Conservation (phyloP, 2,888 invertebrate genomes). For the Acleris holmiana region DNA sequence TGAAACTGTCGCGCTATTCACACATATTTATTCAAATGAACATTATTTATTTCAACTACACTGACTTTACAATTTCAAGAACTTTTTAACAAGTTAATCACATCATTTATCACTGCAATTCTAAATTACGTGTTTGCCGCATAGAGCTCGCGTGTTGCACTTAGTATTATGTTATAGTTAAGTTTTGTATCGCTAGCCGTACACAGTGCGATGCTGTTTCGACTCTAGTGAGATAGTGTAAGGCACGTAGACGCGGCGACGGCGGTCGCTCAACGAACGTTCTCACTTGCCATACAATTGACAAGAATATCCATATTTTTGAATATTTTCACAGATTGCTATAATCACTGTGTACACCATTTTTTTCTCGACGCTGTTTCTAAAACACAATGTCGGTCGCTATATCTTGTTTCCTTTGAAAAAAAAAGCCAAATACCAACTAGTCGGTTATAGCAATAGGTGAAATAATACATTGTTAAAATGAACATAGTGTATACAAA, state of each 20-base stretch:
- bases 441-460: conserved; percentile 37
- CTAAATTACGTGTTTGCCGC: not conserved
- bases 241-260: conserved; percentile 29
- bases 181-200: conserved; percentile 44
- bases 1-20: too few species aligned
- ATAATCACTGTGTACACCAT: conserved; percentile 27
- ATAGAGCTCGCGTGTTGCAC: conserved; percentile 4
- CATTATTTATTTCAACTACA: too few species aligned
- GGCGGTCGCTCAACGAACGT: not conserved
- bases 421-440: conserved; percentile 34
- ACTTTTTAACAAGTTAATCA: too few species aligned
- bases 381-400: conserved; percentile 12
- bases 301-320: conserved; percentile 27
- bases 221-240: conserved; percentile 59
- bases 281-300: conserved; percentile 15
- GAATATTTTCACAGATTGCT: conserved; percentile 34
- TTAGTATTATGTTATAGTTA: conserved; percentile 18
- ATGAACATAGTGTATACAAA: conserved; percentile 32
- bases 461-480: conserved; percentile 34
- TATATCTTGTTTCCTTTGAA: conserved; percentile 1
- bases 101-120: too few species aligned
- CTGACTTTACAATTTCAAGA: too few species aligned
- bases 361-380: conserved; percentile 17
- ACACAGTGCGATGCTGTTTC: conserved; percentile 58
- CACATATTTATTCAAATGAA: too few species aligned